A percentile compares a stretch with the other conserved stretches of the same genome.
Evolutionary conservation across 2,797 vertebrate genomes (phyloP).

Genomic region (Chloroceryle amazona): DNA sequence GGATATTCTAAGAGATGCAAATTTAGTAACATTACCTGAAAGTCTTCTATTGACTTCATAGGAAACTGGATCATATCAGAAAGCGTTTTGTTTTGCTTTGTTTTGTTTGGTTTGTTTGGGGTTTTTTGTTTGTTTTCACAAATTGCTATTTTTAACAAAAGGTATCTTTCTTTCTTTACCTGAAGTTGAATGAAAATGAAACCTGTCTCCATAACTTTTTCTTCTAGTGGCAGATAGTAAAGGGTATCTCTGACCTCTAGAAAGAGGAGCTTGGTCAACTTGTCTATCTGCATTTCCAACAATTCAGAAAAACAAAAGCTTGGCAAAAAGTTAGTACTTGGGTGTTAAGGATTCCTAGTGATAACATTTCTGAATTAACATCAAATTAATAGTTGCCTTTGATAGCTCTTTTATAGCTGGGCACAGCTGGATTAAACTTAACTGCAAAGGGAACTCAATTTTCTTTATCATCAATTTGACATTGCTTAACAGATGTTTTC

Average conservation of each 20-base stretch:
- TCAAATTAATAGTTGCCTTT: slow-evolving; percentile 73
- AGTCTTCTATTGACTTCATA: not conserved
- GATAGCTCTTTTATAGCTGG: slow-evolving; percentile 79
- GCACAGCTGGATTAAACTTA: slow-evolving; percentile 77
- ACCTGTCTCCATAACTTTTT: not conserved
- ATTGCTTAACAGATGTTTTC: slow-evolving; percentile 83
- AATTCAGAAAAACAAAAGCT: slow-evolving; percentile 36
- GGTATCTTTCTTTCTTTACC: not conserved
- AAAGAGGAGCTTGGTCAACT: not conserved
- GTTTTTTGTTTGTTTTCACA: not conserved
- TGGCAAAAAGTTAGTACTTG: not conserved
- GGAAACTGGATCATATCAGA: not conserved
- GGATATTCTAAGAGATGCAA: not conserved
- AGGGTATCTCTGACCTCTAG: not conserved
- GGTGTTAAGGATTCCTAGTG: slow-evolving; percentile 49
- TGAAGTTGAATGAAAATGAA: not conserved
- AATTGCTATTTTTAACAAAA: not conserved
- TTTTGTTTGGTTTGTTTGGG: too few species aligned
- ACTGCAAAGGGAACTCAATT: slow-evolving; percentile 80
- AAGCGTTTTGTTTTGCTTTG: not conserved
- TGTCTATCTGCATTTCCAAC: not conserved
- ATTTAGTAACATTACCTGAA: not conserved
- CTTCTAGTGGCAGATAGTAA: not conserved
- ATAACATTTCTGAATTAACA: slow-evolving; percentile 72
- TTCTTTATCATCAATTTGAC: slow-evolving; percentile 82